These are phyloP conservation scores for Phallusia fumigata DNA, from an alignment of 23 tunicate species.

Conservation along the genomic window DNA sequence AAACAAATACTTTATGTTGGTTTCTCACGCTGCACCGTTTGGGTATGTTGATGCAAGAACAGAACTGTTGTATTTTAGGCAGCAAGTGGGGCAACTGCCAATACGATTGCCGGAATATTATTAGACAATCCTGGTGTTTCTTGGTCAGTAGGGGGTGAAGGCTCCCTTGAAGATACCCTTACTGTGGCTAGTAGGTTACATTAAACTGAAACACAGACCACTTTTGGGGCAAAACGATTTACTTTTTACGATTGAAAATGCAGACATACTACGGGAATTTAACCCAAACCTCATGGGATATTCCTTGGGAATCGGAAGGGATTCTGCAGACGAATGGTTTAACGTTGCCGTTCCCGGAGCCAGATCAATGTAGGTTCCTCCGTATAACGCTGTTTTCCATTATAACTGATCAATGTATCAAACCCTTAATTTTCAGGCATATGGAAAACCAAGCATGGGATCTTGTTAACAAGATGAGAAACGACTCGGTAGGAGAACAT, in stretches of 20 bases:
- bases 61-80: slow-evolving; percentile 34
- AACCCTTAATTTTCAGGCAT: slow-evolving; percentile 29
- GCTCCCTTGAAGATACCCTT: slow-evolving; percentile 33
- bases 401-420: slow-evolving; percentile 70
- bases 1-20: neutral
- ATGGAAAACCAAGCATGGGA: slow-evolving; percentile 61
- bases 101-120: slow-evolving; percentile 40
- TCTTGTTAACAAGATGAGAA: slow-evolving; percentile 36
- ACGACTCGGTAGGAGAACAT: slow-evolving; percentile 27
- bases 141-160: slow-evolving; percentile 76
- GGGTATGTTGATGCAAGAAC: too few species aligned
- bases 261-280: slow-evolving; percentile 67
- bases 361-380: slow-evolving; percentile 64
- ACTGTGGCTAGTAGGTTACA: slow-evolving; percentile 61
- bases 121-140: slow-evolving; percentile 54
- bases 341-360: slow-evolving; percentile 92
- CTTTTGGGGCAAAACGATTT: neutral
- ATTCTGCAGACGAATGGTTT: slow-evolving; percentile 48
- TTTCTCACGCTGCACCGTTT: too few species aligned
- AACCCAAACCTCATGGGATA: slow-evolving; percentile 68
- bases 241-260: neutral
- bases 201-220: neutral
- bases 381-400: slow-evolving; percentile 77
- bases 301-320: slow-evolving; percentile 41
- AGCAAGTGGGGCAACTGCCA: slow-evolving; percentile 64